These are phyloP conservation scores for Oligia latruncula DNA, from an alignment of 2,888 invertebrate genomes.

Conservation along the genomic window DNA sequence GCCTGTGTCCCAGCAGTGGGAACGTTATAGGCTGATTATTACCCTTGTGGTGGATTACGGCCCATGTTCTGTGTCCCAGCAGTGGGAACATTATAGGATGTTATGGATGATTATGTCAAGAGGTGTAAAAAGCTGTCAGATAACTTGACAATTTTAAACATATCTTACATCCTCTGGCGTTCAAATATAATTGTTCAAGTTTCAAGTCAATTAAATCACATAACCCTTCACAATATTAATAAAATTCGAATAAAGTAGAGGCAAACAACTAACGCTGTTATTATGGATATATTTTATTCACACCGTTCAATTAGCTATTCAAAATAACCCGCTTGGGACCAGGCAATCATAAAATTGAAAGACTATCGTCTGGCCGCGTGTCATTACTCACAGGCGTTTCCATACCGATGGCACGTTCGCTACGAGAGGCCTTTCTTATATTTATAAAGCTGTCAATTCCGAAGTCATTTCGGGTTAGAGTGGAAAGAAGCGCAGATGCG, in stretches of 20 bases:
- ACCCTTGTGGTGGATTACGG: not conserved
- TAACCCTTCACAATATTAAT: slow-evolving; percentile 40
- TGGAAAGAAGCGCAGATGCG: slow-evolving; percentile 82
- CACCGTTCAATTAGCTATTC: slow-evolving; percentile 61
- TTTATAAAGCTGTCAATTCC: slow-evolving; percentile 87
- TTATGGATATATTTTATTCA: slow-evolving; percentile 53
- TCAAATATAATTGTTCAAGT: slow-evolving; percentile 7
- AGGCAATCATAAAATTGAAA: slow-evolving; percentile 72
- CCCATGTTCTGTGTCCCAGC: not conserved
- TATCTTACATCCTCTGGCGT: not conserved
- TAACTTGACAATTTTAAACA: not conserved
- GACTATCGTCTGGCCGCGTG: slow-evolving; percentile 54
- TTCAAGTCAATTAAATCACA: slow-evolving; percentile 8
- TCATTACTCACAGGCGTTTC: slow-evolving; percentile 76
- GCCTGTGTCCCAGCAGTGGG: not conserved
- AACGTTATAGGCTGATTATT: not conserved
- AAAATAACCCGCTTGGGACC: slow-evolving; percentile 46
- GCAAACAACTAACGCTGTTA: slow-evolving; percentile 41
- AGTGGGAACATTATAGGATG: not conserved
- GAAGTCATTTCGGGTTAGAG: slow-evolving; percentile 80
- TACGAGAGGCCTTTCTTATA: slow-evolving; percentile 73
- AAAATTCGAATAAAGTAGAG: slow-evolving; percentile 49
- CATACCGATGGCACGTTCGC: slow-evolving; percentile 72
- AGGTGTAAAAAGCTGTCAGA: not conserved
- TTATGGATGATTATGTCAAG: too few relatives aligned